Evolutionary conservation across 2,113 vertebrate genomes (phyloP), one percentile per base, ranked within the genome.

Genomic region (Chauna torquata): DNA sequence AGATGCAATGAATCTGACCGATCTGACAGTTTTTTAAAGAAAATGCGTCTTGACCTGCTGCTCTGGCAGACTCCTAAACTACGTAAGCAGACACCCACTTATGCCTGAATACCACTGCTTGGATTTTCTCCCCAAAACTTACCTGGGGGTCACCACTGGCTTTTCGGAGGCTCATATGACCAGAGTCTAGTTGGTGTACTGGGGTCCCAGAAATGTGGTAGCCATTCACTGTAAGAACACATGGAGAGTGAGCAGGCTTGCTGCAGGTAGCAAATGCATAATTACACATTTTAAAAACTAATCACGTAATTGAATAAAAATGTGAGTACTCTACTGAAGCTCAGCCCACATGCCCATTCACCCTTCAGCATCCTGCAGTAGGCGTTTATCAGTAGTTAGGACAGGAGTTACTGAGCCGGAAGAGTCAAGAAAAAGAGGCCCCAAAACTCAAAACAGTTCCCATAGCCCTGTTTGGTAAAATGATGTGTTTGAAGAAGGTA

Each of bases 171-270:
- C 98, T 98, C 91, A 97, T 98, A 92, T 99, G 98, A 17, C 98
- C 96, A 45, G 98, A 96, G 52, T 99, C 99, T 11, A 97, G 94
- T 76, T 98, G 99, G 98, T 99, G 98, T 64, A 98, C 96, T 4
- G 98, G 98, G 38, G 98, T 98, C 32, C 98, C 98, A 87, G 99
- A 98, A 15, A 98, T 97, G 97, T 99, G 99, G 97, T 99, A 99
- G 96, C 99, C 99, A 97, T 99, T 99, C 97, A 99, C 99, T 99
- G 98, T 12, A 91, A 94, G 97, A 88, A 98, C 47, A 98, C 87
- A 97, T 5, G 49, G 30, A 85, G 38, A 54, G 71, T 96, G 90
- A 81, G 61, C 40, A 62, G 64, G 49, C 27, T 74, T 74, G 65
- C 52, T 68, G 52, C 49, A 52, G 34, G 15, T 20, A 65, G 44